Evolutionary conservation across 2,113 vertebrate genomes (phyloP), one percentile per base, ranked within the genome.

Genomic region (Stigmatopora nigra): DNA sequence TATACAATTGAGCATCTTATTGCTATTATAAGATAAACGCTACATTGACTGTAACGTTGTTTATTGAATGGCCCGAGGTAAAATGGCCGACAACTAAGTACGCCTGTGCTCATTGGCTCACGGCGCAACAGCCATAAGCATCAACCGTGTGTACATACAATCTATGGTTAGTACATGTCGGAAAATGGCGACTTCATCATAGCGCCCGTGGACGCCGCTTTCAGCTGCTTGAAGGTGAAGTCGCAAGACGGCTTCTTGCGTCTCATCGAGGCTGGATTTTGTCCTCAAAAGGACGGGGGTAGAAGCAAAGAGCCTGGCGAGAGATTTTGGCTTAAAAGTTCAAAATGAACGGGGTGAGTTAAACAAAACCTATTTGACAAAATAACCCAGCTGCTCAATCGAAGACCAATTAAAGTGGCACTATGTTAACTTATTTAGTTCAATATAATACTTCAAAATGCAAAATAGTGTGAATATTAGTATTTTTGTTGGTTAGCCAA

Each of bases 271-370:
- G 19, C 51, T 9, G 64, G 41, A 35, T 49, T 14, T 61, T 10
- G 31, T 19, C 58, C 38, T 61, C 57, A 35, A 10, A 59, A 10
- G 57, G 57, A 59, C 57, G 31, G 35, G 57, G 1, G 16, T 2
- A 17, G 35, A 13, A 31, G 60, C 7, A 58, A 58, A 68, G 69
- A 63, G 63, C 44, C 41, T 55, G 70, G 64, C 36, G 41, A 55
- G 48, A 61, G 81, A 63, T 69, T 62, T 81, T 76, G 76, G 80
- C 19, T 81, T 86, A 92, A 80, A 82, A 85, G 68, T 77, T 89
- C 69, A 91, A 92, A 84, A 92, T 92, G 91, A 91, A 92, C 87
- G 91, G 93, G 92, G 95, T 93, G 93, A 82, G 88, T 87, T 80
- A 46, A 31, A 46, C 22, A 11, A 10, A 11, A 56, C 53, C 25